Evolutionary conservation across 2,113 vertebrate genomes (phyloP).

Genomic region (Hiodon tergisus): DNA sequence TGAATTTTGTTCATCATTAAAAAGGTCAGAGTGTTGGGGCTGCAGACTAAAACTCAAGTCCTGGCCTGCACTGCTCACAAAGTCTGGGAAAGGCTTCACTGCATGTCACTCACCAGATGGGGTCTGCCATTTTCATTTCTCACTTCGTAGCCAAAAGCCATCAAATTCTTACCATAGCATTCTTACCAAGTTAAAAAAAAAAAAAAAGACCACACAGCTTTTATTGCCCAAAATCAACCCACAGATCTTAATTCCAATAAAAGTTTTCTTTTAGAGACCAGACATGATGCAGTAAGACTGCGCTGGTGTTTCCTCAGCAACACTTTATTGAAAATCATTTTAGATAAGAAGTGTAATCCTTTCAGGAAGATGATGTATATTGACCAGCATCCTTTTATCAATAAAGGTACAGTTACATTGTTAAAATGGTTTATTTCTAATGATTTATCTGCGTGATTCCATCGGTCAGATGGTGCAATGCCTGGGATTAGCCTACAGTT

Average conservation of each 20-base stretch:
- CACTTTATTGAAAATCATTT: conserved; percentile 79
- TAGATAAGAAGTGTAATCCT: conserved; percentile 75
- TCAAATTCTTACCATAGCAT: no score
- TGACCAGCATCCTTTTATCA: conserved; percentile 62
- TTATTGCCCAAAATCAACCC: conserved; percentile 67
- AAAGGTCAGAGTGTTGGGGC: background rate
- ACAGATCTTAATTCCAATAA: conserved; percentile 72
- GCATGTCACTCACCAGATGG: no score
- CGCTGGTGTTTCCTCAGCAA: conserved; percentile 62
- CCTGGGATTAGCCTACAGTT: conserved; percentile 20
- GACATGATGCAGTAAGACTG: conserved; percentile 62
- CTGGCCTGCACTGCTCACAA: no score
- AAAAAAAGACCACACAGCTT: conserved; percentile 56
- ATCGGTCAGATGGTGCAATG: conserved; percentile 36
- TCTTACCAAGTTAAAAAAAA: no score
- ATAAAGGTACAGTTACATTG: conserved; percentile 49
- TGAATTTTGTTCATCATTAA: background rate
- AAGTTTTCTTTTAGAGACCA: conserved; percentile 58
- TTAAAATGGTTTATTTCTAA: conserved; percentile 41
- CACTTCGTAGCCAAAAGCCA: no score
- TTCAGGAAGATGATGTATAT: conserved; percentile 68
- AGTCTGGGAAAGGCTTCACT: no score
- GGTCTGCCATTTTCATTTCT: no score
- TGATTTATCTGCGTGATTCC: conserved; percentile 45
- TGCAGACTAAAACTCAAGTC: background rate